phyloP scores from a whole-genome alignment of 2,888 invertebrate genomes.

The Brachylomia viminalis region DNA sequence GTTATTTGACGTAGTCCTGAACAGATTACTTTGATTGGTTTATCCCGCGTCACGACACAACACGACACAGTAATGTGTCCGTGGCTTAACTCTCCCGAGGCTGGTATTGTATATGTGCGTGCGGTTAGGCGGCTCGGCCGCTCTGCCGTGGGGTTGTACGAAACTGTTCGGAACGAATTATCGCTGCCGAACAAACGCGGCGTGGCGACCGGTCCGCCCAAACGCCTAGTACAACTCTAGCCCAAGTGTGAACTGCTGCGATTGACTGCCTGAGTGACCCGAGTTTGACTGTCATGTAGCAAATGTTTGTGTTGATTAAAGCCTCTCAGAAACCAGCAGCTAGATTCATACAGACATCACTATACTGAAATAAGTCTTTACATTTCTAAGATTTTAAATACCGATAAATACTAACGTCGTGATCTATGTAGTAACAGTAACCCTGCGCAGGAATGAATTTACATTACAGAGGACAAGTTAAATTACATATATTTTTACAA shows the following conservation, averaged over 20 bases:
- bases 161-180: not conserved
- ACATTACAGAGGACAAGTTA: constrained; percentile 72
- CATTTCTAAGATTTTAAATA: constrained; percentile 68
- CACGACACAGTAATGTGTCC: no score
- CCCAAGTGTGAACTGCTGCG: no score
- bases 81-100: not conserved
- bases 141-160: not conserved
- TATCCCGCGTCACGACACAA: no score
- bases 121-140: no score
- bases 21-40: no score
- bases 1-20: no score
- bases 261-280: not conserved
- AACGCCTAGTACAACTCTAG: not conserved
- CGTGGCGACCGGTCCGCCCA: not conserved
- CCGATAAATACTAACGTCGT: constrained; percentile 65
- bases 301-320: not conserved
- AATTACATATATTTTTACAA: constrained; percentile 74
- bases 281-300: not conserved
- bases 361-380: constrained; percentile 67
- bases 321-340: constrained; percentile 13
- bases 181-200: not conserved
- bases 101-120: not conserved
- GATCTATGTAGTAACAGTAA: constrained; percentile 72
- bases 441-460: constrained; percentile 77
- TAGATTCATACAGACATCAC: constrained; percentile 64